A percentile compares a stretch with the other conserved stretches of the same genome.
phyloP scores from a whole-genome alignment of 2,797 vertebrate species.

The Helicolenus hilgendorfi region DNA sequence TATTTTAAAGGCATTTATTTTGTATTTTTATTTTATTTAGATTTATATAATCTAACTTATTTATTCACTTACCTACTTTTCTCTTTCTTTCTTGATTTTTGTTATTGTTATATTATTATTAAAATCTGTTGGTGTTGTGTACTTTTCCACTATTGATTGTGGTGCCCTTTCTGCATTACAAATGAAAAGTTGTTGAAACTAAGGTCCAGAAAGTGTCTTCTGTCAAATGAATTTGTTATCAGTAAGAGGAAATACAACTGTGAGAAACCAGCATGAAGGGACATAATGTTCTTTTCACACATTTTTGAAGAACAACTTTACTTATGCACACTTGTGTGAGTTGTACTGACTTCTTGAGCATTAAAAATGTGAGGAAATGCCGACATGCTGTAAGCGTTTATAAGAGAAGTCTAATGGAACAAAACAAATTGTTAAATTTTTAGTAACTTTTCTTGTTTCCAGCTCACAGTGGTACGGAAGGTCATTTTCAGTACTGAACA shows the following conservation, averaged over 20 bases:
- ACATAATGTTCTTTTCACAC: conserved; percentile 5
- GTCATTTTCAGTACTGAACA: conserved; percentile 33
- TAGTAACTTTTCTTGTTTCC: conserved; percentile 2
- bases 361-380: neutral
- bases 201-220: neutral
- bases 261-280: neutral
- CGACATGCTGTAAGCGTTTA: neutral
- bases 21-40: too few species aligned
- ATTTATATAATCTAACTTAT: too few species aligned
- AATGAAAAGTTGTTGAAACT: too few species aligned
- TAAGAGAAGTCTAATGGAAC: neutral
- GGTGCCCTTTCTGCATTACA: too few species aligned
- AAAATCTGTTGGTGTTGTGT: too few species aligned
- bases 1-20: too few species aligned
- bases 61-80: too few species aligned
- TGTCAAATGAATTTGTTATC: neutral
- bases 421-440: conserved; percentile 41
- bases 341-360: neutral
- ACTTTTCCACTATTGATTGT: too few species aligned
- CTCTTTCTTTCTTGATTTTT: too few species aligned
- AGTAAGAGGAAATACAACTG: neutral
- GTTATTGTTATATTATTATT: too few species aligned
- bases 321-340: neutral
- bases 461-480: neutral
- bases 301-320: neutral